Conservation (phyloP, 2,888 invertebrate genomes). For the Linyphia triangularis region DNA sequence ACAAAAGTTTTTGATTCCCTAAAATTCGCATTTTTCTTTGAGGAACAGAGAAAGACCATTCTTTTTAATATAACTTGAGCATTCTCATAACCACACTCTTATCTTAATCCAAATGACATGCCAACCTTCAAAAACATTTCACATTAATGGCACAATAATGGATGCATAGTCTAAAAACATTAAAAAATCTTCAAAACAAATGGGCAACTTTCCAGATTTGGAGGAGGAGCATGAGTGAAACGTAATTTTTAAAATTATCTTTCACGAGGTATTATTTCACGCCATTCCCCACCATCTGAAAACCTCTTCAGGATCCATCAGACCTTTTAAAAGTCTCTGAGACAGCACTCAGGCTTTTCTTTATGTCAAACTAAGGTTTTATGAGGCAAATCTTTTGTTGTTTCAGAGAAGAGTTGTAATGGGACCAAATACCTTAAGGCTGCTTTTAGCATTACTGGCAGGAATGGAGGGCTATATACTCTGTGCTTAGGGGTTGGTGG, state of each 20-base stretch:
- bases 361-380: constrained; percentile 65
- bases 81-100: background rate
- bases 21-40: too few relatives aligned
- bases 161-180: constrained; percentile 20
- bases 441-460: constrained; percentile 33
- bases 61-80: background rate
- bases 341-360: constrained; percentile 43
- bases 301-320: constrained; percentile 29
- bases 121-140: background rate
- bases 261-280: constrained; percentile 31
- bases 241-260: constrained; percentile 16
- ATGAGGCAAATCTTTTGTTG: constrained; percentile 70
- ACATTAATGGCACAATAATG: constrained; percentile 20
- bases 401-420: constrained; percentile 56
- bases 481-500: background rate
- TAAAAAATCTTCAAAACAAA: constrained; percentile 24
- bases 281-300: background rate
- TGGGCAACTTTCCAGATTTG: background rate
- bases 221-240: background rate
- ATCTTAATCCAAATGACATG: background rate
- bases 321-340: constrained; percentile 56
- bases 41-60: too few relatives aligned
- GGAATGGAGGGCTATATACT: background rate
- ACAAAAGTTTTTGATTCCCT: too few relatives aligned
- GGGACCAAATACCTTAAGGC: constrained; percentile 42